Evolutionary conservation across 2,888 invertebrate genomes (phyloP), one percentile per base, ranked within the genome.

Genomic region (Miltochrista miniata): DNA sequence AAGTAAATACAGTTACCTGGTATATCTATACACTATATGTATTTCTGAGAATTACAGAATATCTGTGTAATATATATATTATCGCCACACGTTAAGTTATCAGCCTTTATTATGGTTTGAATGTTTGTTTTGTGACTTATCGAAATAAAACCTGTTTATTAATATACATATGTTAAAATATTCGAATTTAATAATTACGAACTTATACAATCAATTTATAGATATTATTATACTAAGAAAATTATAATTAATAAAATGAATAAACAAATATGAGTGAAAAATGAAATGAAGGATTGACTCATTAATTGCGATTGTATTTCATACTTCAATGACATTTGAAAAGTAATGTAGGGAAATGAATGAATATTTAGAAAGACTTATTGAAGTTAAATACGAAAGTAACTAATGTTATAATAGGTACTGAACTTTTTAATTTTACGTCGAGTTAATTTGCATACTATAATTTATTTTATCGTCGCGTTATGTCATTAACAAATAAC

Each of bases 101-200:
- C 61, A 80, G 79, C 70, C 79, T 80, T 79, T 81, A 61, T 67
- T 82, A 81, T 83, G 70, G 48, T 77, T 85, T 84, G 62, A 74
- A 74, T 75, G 67, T 83, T 85, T 78, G 72, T 83, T 88, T 85
- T 79, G 81, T 87, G 79, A 85, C 87, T 89, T 83, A 85, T 85
- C 76, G 81, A 88, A 88, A 90, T 90, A 90, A 90, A 90, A 89
- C 89, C 81, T 86, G 90, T 91, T 90, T 91, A 91, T 91, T 91
- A 91, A 91, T 90, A 91, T 91, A 92, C 90, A 91, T 91, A 90
- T 92, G 91, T 91, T 91, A 91, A 91, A 91, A 91, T 91, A 91
- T 91, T 91, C 91, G 91, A 91, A 91, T 91, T 91, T 91, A 91
- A 91, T 91, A 91, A 91, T 91, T 91, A 91, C 90, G 91, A 91